Evolutionary conservation across 1,140 invertebrate genomes (phyloP).

Genomic region (Sinella curviseta): DNA sequence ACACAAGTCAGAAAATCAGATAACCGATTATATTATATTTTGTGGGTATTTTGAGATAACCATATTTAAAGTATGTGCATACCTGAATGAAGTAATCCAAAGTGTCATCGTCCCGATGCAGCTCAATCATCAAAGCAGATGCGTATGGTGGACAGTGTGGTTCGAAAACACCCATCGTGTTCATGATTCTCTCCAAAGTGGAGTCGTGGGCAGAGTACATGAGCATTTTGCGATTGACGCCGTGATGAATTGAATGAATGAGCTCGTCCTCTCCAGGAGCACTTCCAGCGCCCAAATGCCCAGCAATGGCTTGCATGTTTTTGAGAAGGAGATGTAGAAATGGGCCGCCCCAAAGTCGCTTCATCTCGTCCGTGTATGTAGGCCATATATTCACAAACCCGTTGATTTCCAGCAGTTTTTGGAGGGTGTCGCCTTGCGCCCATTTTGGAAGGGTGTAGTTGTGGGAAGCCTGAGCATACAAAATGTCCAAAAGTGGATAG

Average conservation of each 20-base stretch:
- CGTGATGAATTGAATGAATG: constrained; percentile 57
- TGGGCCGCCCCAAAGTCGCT: constrained; percentile 56
- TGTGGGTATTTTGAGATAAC: background rate
- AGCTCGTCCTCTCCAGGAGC: constrained; percentile 41
- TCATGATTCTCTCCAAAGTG: constrained; percentile 74
- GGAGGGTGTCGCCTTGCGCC: background rate
- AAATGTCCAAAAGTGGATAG: constrained; percentile 66
- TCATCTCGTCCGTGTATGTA: constrained; percentile 58
- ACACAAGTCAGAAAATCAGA: constrained; percentile 41
- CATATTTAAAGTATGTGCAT: background rate
- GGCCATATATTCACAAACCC: constrained; percentile 46
- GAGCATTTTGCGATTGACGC: constrained; percentile 59
- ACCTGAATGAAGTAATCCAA: constrained; percentile 6
- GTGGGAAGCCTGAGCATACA: constrained; percentile 6
- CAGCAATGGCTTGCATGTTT: constrained; percentile 31
- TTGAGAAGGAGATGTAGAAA: constrained; percentile 33
- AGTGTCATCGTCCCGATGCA: constrained; percentile 58
- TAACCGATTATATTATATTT: background rate
- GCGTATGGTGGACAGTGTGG: constrained; percentile 71
- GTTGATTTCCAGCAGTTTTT: background rate
- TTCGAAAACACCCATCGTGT: constrained; percentile 72
- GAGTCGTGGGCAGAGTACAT: constrained; percentile 82
- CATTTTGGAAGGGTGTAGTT: background rate
- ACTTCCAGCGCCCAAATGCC: too few species aligned
- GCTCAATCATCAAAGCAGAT: constrained; percentile 71